Evolutionary conservation across 2,797 vertebrate genomes (phyloP).

Genomic region (Pteronotus mesoamericanus): DNA sequence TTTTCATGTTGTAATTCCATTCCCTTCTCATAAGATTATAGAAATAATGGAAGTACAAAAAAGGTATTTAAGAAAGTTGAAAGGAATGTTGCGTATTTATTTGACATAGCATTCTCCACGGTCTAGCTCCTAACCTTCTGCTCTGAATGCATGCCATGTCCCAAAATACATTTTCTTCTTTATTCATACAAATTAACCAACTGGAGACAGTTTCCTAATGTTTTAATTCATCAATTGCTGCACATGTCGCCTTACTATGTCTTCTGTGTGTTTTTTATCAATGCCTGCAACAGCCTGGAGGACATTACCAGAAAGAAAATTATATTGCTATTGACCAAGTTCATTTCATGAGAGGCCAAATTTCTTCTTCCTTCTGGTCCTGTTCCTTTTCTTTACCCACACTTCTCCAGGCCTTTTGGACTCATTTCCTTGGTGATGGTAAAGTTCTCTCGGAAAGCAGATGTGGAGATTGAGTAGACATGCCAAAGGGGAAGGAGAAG

Average conservation of each 20-base stretch:
- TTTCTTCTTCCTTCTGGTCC: not conserved
- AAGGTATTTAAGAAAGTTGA: not conserved
- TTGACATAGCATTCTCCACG: not conserved
- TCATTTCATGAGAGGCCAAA: not conserved
- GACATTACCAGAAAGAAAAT: not conserved
- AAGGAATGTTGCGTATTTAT: not conserved
- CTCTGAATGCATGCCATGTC: not conserved
- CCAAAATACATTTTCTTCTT: not conserved
- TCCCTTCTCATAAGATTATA: not conserved
- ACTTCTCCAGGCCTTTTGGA: not conserved
- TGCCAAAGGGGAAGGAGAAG: not conserved
- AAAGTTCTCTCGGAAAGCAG: not conserved
- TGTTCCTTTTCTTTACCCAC: not conserved
- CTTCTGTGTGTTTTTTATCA: not conserved
- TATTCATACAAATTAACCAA: not conserved
- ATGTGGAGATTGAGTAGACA: not conserved
- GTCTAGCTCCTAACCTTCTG: not conserved
- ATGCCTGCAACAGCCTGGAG: not conserved
- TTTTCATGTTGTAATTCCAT: not conserved
- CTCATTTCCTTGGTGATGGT: not conserved
- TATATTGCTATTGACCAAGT: not conserved
- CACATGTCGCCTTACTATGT: not conserved
- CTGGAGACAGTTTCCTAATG: not conserved
- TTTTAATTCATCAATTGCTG: not conserved
- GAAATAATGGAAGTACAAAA: not conserved